Base-by-base conservation (phyloP, 1,140 invertebrate genomes). In the Latrodectus geometricus region DNA sequence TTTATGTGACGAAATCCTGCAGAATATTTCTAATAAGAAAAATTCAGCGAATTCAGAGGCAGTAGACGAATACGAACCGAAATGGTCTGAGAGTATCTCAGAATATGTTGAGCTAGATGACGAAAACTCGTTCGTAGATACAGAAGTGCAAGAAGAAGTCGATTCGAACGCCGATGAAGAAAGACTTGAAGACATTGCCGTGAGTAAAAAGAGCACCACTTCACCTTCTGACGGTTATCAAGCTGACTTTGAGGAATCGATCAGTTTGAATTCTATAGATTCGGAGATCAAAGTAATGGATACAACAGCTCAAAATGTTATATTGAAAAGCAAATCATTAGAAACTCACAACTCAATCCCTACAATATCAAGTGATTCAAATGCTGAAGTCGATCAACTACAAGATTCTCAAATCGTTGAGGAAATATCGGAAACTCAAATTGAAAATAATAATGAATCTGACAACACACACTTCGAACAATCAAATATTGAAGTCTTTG, bases 201-300 rank as follows among this genome's bases (percentile, higher is more conserved):
- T 4, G 11, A 14, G 2, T 61, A 8, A 61, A 17, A 17, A 61
- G 11, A 61, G 17, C 2, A 61, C 2, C 0, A 61, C 54, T 21
- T 15, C 21, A 9, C 23, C 12, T n/a, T 54, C 17, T 9, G 72
- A 76, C 4, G 82, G 61, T 8, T 84, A 76, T 15, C 73, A 68
- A 9, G 65, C 82, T 23, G 82, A 84, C 15, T 11, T 56, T 23
- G 82, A 84, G 17, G 82, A 84, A 69, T 76, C 56, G 3, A 14
- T 12, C 8, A 84, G 82, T n/a, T n/a, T 75, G 1, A 8, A 76
- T 56, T 84, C 82, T 0, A 17, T 68, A 17, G 48, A 23, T 20
- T 52, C 49, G 9, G 73, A 76, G 23, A 49, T 56, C 9, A 84
- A 61, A 61, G 35, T 35, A 35, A 35, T 5, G 35, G 54, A 61